Evolutionary conservation across 2,113 vertebrate species (phyloP).

Genomic region (Dinomys branickii): DNA sequence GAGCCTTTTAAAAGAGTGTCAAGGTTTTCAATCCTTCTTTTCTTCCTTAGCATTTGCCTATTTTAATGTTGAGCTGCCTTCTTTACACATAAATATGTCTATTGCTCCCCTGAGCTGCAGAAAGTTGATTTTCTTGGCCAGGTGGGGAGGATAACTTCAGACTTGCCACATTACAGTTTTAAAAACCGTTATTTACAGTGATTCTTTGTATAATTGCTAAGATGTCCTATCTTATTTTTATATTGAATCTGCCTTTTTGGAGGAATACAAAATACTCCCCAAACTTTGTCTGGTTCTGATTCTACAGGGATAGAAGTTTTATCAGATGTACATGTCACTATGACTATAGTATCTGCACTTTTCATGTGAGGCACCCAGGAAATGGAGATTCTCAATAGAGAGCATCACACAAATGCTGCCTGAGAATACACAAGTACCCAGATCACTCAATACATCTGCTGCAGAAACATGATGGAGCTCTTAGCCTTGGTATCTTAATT

Average conservation of each 20-base stretch:
- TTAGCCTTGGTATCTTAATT: neutral
- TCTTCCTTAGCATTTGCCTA: neutral
- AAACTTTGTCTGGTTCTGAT: neutral
- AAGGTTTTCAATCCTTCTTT: neutral
- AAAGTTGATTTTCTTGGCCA: conserved; percentile 52
- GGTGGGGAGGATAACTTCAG: neutral
- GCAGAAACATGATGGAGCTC: fast-evolving
- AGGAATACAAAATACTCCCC: neutral
- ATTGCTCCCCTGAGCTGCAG: neutral
- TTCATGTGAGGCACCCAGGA: neutral
- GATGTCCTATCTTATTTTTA: neutral
- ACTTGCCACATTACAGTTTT: neutral
- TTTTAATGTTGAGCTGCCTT: conserved; percentile 24
- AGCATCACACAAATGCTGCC: neutral
- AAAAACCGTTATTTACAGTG: neutral
- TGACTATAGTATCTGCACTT: neutral
- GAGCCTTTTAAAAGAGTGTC: conserved; percentile 28
- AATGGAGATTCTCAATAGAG: neutral
- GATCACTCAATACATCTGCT: neutral
- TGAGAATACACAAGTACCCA: neutral
- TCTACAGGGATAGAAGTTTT: neutral
- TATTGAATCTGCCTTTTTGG: neutral
- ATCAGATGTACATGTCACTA: neutral
- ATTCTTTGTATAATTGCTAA: neutral
- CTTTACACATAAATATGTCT: neutral